Conservation (phyloP, 2,113 vertebrate species). For the Pithys albifrons region DNA sequence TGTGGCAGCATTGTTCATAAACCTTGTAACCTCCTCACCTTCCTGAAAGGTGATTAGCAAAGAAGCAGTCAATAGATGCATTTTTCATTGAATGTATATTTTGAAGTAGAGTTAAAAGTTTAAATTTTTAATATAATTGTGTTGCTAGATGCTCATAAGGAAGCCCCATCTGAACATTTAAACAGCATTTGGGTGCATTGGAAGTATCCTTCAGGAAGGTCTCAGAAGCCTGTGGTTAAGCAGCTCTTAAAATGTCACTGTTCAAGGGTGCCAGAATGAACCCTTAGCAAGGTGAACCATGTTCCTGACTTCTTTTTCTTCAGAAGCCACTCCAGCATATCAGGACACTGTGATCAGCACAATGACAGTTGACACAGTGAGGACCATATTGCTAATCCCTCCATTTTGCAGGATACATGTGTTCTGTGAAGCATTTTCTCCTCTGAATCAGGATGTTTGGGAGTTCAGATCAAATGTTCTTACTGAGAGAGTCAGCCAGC, state of each 20-base stretch:
- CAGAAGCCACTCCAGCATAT: background rate
- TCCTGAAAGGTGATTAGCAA: background rate
- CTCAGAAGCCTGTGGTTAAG: background rate
- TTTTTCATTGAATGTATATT: background rate
- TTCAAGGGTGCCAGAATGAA: background rate
- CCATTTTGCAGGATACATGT: constrained; percentile 37
- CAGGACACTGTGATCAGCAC: constrained; percentile 2
- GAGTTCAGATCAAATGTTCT: constrained; percentile 63
- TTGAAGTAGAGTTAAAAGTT: background rate
- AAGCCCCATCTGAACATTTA: background rate
- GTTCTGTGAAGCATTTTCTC: constrained; percentile 41
- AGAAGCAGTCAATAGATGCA: background rate
- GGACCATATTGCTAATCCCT: constrained; percentile 53
- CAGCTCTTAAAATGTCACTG: background rate
- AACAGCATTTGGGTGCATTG: background rate
- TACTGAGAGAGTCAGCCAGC: constrained; percentile 49
- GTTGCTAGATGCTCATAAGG: background rate
- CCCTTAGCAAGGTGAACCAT: background rate
- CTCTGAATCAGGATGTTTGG: constrained; percentile 65
- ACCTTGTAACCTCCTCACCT: background rate
- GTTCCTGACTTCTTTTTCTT: background rate
- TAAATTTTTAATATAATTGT: background rate
- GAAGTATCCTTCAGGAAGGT: background rate
- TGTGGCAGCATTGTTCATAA: background rate
- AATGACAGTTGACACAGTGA: background rate